Evolutionary conservation across 2,113 vertebrate species (phyloP).

Genomic region (Elanoides forficatus): DNA sequence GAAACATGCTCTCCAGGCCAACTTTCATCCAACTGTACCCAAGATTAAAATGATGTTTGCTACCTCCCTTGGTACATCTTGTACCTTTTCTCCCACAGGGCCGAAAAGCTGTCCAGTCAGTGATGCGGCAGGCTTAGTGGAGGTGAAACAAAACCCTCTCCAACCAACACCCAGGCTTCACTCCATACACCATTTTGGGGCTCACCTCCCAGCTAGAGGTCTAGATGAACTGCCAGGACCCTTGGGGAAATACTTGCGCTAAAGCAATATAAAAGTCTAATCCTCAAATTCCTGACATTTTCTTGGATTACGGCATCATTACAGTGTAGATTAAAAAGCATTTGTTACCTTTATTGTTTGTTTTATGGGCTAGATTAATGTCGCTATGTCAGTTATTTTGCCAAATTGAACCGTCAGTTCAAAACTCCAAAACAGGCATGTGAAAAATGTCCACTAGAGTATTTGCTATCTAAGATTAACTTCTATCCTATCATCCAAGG

Average conservation of each 20-base stretch:
- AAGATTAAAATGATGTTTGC: neutral
- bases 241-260: neutral
- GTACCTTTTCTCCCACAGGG: neutral
- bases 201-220: neutral
- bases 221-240: neutral
- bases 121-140: neutral
- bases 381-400: neutral
- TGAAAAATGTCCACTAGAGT: neutral
- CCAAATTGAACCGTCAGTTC: neutral
- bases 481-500: neutral
- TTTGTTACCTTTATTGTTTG: slow-evolving; percentile 24
- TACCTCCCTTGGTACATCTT: neutral
- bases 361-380: neutral
- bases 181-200: neutral
- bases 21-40: neutral
- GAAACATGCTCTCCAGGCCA: neutral
- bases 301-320: neutral
- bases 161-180: neutral
- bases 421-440: neutral
- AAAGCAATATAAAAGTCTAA: neutral
- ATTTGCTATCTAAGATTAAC: slow-evolving; percentile 9
- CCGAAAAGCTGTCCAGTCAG: neutral
- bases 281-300: neutral
- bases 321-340: neutral
- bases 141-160: neutral